Percentiles rank a stretch among this genome's conserved stretches.
Evolutionary conservation across 2,888 invertebrate species (phyloP).

Genomic region (Phlogophora meticulosa): DNA sequence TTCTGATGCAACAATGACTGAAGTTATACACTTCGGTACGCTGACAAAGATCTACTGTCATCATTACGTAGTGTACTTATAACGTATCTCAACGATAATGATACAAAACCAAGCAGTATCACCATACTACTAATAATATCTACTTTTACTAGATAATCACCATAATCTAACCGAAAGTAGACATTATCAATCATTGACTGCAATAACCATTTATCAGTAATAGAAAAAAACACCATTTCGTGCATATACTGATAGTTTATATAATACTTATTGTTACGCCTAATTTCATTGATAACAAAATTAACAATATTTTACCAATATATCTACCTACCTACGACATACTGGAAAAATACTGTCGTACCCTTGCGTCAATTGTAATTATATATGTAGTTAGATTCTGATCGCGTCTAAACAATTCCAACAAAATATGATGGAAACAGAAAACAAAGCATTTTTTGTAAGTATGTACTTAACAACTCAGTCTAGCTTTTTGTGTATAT

Average conservation of each 20-base stretch:
- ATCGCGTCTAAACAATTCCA: neutral
- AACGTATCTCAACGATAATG: slow-evolving; percentile 17
- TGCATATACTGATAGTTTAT: slow-evolving; percentile 9
- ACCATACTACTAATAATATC: too few relatives aligned
- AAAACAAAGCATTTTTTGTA: neutral
- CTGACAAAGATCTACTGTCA: neutral
- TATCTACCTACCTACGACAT: too few relatives aligned
- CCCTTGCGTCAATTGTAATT: neutral
- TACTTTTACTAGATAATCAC: too few relatives aligned
- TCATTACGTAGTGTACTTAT: neutral
- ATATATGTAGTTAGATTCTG: slow-evolving; percentile 3
- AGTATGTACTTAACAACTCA: too few relatives aligned
- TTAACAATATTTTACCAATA: neutral
- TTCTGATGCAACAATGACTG: slow-evolving; percentile 3
- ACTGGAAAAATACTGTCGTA: slow-evolving; percentile 24
- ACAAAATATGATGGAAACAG: neutral
- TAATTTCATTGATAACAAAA: slow-evolving; percentile 4
- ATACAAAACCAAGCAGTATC: neutral
- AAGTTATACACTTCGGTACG: too few relatives aligned
- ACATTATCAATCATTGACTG: slow-evolving; percentile 19
- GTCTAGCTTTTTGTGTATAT: too few relatives aligned
- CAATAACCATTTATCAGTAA: slow-evolving; percentile 4
- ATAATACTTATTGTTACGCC: neutral
- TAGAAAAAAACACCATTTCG: slow-evolving; percentile 16
- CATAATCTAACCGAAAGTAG: neutral